Evolutionary conservation across 2,113 vertebrate genomes (phyloP), one percentile per base, ranked within the genome.

Genomic region (Tachycineta bicolor): DNA sequence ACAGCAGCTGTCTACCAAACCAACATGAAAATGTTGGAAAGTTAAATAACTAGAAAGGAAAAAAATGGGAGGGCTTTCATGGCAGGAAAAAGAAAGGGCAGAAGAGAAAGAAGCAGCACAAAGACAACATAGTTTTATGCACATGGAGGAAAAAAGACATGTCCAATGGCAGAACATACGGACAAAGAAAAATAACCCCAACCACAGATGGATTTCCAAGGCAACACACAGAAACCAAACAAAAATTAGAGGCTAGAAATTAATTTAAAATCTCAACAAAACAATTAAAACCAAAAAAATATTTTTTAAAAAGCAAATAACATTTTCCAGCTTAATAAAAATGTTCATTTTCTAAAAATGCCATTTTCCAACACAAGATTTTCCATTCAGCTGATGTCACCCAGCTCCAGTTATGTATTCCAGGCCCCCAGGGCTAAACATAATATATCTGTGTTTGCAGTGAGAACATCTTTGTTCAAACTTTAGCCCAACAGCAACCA

Each of bases 11-110:
- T 77, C 82, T 80, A 77, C 60, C 52, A 93, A 87, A n/a, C 60
- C 62, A 87, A 56, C 53, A 92, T 22, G 41, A 93, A 95, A 94
- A 81, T 55, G 56, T 4, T 90, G 76, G 93, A 95, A 93, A 86
- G 52, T 88, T 93, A 86, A 94, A 80, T 81, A 93, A 83, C 4
- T 29, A 77, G 73, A 90, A 88, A 74, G 33, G 12, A 33, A 92
- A 92, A 92, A 76, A 92, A 83, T 53, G 8, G 13, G 34, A 83
- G 14, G 80, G 52, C 41, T 94, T 80, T 95, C 60, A 68, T 39
- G 17, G 26, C 25, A 76, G 41, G 33, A 75, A 71, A 77, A 80
- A 84, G 43, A 85, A 77, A 84, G 49, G 69, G 77, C 60, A 71
- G 81, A 83, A 92, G 64, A 83, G 65, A 91, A 86, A 75, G 64